Base-by-base conservation (phyloP, 1,140 invertebrate species). In the Leguminivora glycinivorella region DNA sequence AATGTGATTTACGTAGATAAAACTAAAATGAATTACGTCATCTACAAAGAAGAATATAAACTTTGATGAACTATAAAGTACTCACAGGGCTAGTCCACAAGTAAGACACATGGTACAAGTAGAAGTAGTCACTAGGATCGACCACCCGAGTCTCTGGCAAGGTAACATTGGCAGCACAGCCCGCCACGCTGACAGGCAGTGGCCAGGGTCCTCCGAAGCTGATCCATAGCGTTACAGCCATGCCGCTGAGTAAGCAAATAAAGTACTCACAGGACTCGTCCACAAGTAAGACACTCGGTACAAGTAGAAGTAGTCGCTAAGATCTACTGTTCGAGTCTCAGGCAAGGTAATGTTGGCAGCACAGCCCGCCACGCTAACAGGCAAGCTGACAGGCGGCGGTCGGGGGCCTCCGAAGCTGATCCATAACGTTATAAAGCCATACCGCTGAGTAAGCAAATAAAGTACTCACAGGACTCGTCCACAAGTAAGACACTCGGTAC, bases 281-380 rank as follows among this genome's bases (percentile, higher is more conserved):
- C 97, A 98, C 93, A 98, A 94, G 82, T 98, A 98, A 0, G 97
- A 98, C 12, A 98, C 92, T 71, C 94, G 92, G 80, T 97, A 96
- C n/a, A 96, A 80, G 83, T 94, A 95, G 80, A 95, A 93, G 77
- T 95, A 95, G 22, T 94, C 81, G 52, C 72, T 81, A 1, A 76
- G 70, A 17, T 83, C 74, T 7, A 67, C 52, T 1, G 24, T 14
- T 10, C 73, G 19, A 5, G 56, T 60, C 1, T 56, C n/a, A 0
- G 77, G 71, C 34, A 82, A 14, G 1, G 87, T 89, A 4, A 83
- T 71, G 66, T 90, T 88, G 24, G 76, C 79, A 7, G 85, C 80
- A 73, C 95, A 96, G 4, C 93, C 93, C 1, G 93, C 93, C 0
- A 92, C 92, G 9, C 92, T 93, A 17, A 94, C 84, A 0, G 94